Base-by-base conservation (phyloP, 1,140 invertebrate genomes). In the Macrocentrus cingulum region DNA sequence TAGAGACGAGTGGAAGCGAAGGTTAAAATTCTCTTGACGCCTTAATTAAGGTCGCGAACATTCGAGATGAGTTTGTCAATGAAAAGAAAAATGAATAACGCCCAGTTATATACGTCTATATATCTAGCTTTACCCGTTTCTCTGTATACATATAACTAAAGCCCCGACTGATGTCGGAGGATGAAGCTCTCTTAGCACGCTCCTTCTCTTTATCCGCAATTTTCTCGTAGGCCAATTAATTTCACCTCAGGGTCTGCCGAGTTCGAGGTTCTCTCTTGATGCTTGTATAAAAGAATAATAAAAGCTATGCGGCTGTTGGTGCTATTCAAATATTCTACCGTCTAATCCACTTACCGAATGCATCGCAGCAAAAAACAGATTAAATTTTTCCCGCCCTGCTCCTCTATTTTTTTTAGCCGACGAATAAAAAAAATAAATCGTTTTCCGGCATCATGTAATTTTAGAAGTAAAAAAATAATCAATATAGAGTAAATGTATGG, bases 141-240 rank as follows among this genome's bases (percentile, higher is more conserved):
- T 13, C 36, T 39, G 8, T 39, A 7, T 34, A 11, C 29, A 34
- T 34, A 34, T 39, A 11, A 4, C 4, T 5, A 39, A n/a, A 11
- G 4, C 8, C 15, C 15, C 25, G 4, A 29, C 25, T 29, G 25
- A 29, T 29, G 25, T 29, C 25, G 16, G 46, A 48, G 19, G 46
- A 54, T 19, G 23, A 15, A 54, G 11, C 19, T n/a, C 1, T 3
- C 15, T n/a, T n/a, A 11, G 37, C 34, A 19, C 19, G 20, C 37
- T 37, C 23, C n/a, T 54, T 13, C 1, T 19, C 22, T 20, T 16
- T 20, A 53, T 37, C 51, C 42, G 56, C 49, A 51, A 59, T 67
- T 62, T 67, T 69, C 56, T 44, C 39, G 48, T 41, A 50, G 49
- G 62, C 62, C 61, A 64, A 66, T 68, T 62, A 61, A 67, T 63